Conservation (phyloP, 2,113 vertebrate genomes). For the Aramus guarauna region DNA sequence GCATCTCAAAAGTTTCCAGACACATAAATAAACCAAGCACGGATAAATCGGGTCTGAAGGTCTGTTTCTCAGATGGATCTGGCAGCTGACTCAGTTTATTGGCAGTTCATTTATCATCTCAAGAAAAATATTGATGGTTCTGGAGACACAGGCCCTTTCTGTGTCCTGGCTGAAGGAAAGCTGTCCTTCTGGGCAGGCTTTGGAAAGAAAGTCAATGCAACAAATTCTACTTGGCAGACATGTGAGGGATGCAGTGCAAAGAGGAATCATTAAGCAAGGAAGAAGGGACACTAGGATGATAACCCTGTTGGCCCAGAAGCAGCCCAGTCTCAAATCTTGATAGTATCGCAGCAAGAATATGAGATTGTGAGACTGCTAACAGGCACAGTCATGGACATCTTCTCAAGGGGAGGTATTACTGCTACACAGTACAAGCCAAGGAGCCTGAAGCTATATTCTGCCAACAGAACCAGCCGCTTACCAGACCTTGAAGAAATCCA, state of each 20-base stretch:
- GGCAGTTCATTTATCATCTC: slow-evolving; percentile 80
- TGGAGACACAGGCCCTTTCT: slow-evolving; percentile 58
- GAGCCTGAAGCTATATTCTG: not conserved
- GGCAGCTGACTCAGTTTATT: slow-evolving; percentile 76
- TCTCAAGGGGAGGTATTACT: not conserved
- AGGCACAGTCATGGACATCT: not conserved
- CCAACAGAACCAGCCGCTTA: not conserved
- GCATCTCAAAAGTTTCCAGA: slow-evolving; percentile 54
- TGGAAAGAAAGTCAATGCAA: slow-evolving; percentile 66
- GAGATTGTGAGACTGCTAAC: not conserved
- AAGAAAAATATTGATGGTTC: slow-evolving; percentile 77
- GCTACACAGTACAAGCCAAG: not conserved
- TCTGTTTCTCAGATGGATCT: slow-evolving; percentile 69
- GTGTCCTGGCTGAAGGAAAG: slow-evolving; percentile 57
- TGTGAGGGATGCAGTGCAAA: not conserved
- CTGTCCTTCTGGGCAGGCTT: slow-evolving; percentile 57
- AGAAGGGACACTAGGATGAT: not conserved
- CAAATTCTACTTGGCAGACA: slow-evolving; percentile 18
- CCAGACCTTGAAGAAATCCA: not conserved
- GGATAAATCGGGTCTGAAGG: slow-evolving; percentile 54
- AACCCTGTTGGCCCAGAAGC: not conserved
- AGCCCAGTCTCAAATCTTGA: not conserved
- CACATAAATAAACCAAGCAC: slow-evolving; percentile 70
- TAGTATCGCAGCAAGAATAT: not conserved
- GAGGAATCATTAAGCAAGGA: slow-evolving; percentile 17